Conservation (phyloP, 2,113 vertebrate species). For the Microtus montanus region DNA sequence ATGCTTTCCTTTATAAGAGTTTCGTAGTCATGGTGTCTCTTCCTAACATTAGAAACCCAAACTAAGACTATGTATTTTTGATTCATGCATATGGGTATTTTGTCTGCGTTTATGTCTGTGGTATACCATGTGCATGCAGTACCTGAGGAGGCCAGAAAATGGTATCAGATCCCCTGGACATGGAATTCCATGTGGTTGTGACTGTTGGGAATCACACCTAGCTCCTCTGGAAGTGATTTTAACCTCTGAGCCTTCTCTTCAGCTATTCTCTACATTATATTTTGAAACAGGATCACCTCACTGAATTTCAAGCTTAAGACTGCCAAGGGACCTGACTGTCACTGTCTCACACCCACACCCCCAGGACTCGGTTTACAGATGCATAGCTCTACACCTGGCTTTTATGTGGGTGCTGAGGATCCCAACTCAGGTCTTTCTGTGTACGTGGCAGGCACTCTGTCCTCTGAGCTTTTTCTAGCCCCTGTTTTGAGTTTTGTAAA, state of each 20-base stretch:
- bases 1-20: too few species aligned
- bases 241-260: neutral
- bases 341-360: neutral
- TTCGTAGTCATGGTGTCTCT: too few species aligned
- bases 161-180: too few species aligned
- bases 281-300: neutral
- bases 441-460: too few species aligned
- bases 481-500: neutral
- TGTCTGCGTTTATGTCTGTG: too few species aligned
- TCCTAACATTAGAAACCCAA: too few species aligned
- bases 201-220: neutral
- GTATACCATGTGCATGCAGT: too few species aligned
- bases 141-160: too few species aligned
- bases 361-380: neutral
- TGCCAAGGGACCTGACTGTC: neutral
- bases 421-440: neutral
- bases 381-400: too few species aligned
- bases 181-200: neutral
- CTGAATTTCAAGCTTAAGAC: neutral
- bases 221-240: neutral
- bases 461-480: neutral
- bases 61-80: too few species aligned
- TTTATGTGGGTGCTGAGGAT: neutral
- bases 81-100: too few species aligned
- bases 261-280: too few species aligned